These are phyloP conservation scores for Notocelia uddmanniana DNA, from an alignment of 2,888 invertebrate genomes.

Conservation along the genomic window DNA sequence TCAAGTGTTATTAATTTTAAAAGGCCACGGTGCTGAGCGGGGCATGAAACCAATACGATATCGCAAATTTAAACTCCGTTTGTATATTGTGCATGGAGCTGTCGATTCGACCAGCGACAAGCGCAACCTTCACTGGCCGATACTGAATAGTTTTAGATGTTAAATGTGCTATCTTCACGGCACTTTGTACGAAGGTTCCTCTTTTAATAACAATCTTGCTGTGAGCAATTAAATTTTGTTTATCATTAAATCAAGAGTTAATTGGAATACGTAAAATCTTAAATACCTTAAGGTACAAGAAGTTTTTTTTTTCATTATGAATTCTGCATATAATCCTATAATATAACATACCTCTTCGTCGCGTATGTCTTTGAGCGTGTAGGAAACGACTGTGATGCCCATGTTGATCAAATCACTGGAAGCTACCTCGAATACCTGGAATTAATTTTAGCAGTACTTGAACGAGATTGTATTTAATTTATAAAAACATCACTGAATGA, in stretches of 20 bases:
- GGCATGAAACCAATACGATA: background rate
- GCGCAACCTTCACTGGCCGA: no score
- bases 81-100: background rate
- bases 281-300: no score
- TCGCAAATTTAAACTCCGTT: background rate
- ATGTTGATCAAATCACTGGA: conserved; percentile 98
- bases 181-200: background rate
- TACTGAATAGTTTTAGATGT: background rate
- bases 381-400: conserved; percentile 98
- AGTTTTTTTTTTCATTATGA: background rate
- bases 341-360: conserved; percentile 93
- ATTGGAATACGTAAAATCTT: background rate
- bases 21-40: conserved; percentile 11
- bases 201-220: no score
- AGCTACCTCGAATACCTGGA: conserved; percentile 95
- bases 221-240: background rate
- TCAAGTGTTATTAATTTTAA: conserved; percentile 14
- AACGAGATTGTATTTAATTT: background rate
- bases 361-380: conserved; percentile 96
- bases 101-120: background rate
- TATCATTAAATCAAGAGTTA: background rate
- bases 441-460: conserved; percentile 43
- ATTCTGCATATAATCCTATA: background rate
- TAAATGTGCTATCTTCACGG: background rate
- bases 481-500: background rate